Base-by-base conservation (phyloP, 2,888 invertebrate species). In the Lepetodrilus schrolli region DNA sequence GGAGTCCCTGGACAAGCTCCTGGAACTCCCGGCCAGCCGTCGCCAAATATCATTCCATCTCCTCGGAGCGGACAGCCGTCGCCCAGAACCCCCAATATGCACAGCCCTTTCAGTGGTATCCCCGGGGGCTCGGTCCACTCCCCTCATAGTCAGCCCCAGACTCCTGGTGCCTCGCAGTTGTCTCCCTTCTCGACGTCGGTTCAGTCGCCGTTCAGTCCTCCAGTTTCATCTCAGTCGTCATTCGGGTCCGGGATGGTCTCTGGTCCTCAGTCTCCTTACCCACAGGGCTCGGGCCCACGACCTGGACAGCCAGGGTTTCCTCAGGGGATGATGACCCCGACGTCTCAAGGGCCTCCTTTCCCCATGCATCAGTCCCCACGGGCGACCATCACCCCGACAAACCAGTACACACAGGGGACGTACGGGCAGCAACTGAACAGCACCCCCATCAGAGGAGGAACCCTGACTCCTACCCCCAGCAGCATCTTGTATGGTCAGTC, bases 71-170 rank as follows among this genome's bases (percentile, higher is more conserved):
- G 86, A 38, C 83, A 83, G 74, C 84, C 85, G 20, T 87, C 87
- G 5, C 87, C 87, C 4, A 78, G 86, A 47, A 87, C 86, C 26
- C 87, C 87, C 20, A 83, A 83, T 50, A 81, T 83, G 34, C 84
- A 86, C 50, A 82, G 84, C n/a, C 83, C 82, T 1, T 84, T 83
- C 72, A 81, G 81, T 49, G 77, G 81, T 17, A 66, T 80, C 13
- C 77, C 74, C 23, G 79, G 78, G 1, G 66, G 74, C n/a, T 77
- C 79, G 20, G 73, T 76, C 2, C 75, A 73, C n/a, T 78, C 81
- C 8, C 78, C 79, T 1, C 79, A 77, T 58, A 79, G 79, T 65
- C 82, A 82, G 68, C 80, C 80, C 1, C 30, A 72, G 66, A 76
- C 78, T 20, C 80, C 80, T n/a, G 79, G 76, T 20, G 74, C 76